A percentile compares a stretch with the other conserved stretches of the same genome.
Evolutionary conservation across 2,113 vertebrate genomes (phyloP).

Genomic region (Phyllostomus discolor): DNA sequence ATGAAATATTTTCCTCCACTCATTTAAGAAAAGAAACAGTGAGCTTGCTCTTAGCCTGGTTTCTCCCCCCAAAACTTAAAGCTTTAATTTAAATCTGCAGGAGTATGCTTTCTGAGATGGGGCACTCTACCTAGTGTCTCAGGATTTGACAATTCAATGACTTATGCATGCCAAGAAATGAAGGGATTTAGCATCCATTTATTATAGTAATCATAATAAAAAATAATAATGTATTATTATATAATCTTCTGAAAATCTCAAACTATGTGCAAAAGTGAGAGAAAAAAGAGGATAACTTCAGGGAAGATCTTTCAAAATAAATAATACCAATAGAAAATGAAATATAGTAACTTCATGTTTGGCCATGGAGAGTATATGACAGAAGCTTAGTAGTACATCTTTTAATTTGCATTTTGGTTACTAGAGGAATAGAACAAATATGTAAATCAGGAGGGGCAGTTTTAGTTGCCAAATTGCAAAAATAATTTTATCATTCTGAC

Average conservation of each 20-base stretch:
- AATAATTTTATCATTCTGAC: not conserved
- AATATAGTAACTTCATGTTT: not conserved
- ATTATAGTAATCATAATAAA: not conserved
- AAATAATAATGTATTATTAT: no score
- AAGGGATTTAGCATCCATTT: not conserved
- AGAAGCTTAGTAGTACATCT: not conserved
- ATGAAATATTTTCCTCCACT: not conserved
- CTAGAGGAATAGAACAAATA: not conserved
- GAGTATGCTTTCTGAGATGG: not conserved
- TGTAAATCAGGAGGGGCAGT: not conserved
- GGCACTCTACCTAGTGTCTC: not conserved
- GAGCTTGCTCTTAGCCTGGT: not conserved
- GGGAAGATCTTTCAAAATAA: not conserved
- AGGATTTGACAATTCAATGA: not conserved
- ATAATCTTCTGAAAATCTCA: not conserved
- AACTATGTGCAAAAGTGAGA: not conserved
- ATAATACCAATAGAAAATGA: not conserved
- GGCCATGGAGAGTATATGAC: not conserved
- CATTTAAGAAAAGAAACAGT: not conserved
- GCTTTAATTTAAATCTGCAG: slow-evolving; percentile 29
- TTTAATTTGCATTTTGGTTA: slow-evolving; percentile 23
- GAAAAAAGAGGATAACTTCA: not conserved
- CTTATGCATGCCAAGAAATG: not conserved
- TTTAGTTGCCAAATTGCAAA: not conserved
- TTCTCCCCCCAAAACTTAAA: not conserved